A percentile compares a stretch with the other conserved stretches of the same genome.
phyloP scores from a whole-genome alignment of 2,888 invertebrate species.

The Candidula unifasciata region DNA sequence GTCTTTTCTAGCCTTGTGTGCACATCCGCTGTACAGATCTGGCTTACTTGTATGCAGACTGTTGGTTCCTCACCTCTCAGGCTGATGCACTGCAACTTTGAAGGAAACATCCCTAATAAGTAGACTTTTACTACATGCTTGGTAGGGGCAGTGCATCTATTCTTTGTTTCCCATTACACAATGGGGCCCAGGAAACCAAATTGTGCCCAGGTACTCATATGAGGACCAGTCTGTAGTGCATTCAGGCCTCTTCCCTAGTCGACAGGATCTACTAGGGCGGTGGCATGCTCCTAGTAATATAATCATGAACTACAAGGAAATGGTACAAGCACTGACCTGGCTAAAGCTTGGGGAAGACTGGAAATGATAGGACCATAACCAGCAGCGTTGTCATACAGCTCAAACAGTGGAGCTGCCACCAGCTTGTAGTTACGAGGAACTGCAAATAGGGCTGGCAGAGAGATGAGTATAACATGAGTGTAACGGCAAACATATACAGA shows the following conservation, averaged over 20 bases:
- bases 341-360: conserved; percentile 95
- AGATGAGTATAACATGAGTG: neutral
- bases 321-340: conserved; percentile 83
- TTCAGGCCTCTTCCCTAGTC: no score
- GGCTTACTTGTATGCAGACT: no score
- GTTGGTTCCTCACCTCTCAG: no score
- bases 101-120: no score
- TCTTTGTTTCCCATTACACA: no score
- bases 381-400: conserved; percentile 98
- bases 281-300: neutral
- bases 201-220: no score
- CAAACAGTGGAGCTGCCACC: conserved; percentile 98
- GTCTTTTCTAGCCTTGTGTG: no score
- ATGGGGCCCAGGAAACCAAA: no score
- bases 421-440: conserved; percentile 99
- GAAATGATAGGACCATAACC: conserved; percentile 99
- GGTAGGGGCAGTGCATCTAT: no score
- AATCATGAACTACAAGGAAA: neutral
- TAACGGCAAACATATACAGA: neutral
- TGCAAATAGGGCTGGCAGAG: conserved; percentile 90
- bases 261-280: neutral
- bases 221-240: neutral
- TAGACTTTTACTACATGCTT: no score
- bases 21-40: no score
- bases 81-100: no score